Percentiles rank a stretch among this genome's conserved stretches.
Conservation (phyloP, 2,888 invertebrate species). For the Rotaria socialis region DNA sequence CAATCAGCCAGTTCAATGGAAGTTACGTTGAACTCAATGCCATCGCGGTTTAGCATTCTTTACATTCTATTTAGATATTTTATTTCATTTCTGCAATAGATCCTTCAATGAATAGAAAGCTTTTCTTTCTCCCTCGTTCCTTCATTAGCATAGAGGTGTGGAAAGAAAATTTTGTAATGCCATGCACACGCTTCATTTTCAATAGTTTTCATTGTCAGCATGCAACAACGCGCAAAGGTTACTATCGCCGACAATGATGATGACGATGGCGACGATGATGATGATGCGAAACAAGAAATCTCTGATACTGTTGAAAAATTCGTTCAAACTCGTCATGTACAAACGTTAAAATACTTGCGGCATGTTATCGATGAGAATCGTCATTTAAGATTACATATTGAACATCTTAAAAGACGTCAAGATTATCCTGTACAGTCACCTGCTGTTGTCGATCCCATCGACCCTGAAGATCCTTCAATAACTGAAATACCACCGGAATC, state of each 20-base stretch:
- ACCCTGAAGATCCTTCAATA: not conserved
- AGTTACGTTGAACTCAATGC: too few species aligned
- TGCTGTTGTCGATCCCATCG: not conserved
- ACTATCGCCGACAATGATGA: not conserved
- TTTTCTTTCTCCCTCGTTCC: not conserved
- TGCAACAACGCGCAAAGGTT: not conserved
- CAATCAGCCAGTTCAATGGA: too few species aligned
- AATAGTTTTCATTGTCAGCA: not conserved
- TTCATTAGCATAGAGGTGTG: not conserved
- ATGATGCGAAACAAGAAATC: not conserved
- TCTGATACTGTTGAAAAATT: slow-evolving; percentile 20
- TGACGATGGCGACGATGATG: not conserved
- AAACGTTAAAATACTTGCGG: slow-evolving; percentile 15
- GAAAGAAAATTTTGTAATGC: not conserved
- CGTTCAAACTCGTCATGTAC: slow-evolving; percentile 19
- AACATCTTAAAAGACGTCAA: not conserved
- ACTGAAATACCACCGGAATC: not conserved
- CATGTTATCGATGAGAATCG: slow-evolving; percentile 34
- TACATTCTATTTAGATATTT: too few species aligned
- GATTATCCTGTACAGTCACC: not conserved
- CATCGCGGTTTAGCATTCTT: too few species aligned
- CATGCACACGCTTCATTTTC: not conserved
- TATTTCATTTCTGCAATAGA: too few species aligned
- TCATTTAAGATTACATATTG: slow-evolving; percentile 14
- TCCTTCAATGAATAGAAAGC: not conserved